Evolutionary conservation across 2,797 vertebrate species (phyloP).

Genomic region (Cryptoblepharus egeriae): DNA sequence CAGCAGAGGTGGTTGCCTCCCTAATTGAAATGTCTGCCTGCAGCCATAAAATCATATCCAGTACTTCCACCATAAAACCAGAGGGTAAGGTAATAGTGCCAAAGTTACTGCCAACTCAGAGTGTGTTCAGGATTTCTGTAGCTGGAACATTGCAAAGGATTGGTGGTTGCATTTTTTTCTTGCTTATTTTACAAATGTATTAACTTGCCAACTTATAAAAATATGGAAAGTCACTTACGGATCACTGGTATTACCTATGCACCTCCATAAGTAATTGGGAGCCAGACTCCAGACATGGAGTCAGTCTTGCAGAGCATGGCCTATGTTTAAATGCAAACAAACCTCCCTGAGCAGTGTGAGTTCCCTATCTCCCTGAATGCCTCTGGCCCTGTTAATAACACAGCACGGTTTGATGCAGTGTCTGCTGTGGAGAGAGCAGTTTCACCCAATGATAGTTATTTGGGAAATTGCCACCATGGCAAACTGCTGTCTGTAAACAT

Average conservation of each 20-base stretch:
- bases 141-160: not conserved
- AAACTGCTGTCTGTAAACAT: constrained; percentile 31
- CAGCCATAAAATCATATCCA: not conserved
- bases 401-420: not conserved
- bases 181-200: not conserved
- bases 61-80: not conserved
- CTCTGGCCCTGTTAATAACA: constrained; percentile 24
- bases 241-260: not conserved
- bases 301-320: not conserved
- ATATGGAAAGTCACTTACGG: not conserved
- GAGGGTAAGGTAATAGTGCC: not conserved
- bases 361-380: not conserved
- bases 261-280: not conserved
- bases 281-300: not conserved
- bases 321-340: constrained; percentile 23
- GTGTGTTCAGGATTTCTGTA: not conserved
- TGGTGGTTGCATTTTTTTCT: not conserved
- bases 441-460: constrained; percentile 34
- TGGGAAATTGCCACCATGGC: constrained; percentile 25
- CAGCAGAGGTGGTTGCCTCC: not conserved
- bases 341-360: not conserved
- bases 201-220: not conserved
- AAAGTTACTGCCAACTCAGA: not conserved
- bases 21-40: not conserved
- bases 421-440: constrained; percentile 5